Percentiles rank a stretch among this genome's conserved stretches.
phyloP scores from a whole-genome alignment of 1,140 invertebrate genomes.

The Ceratosolen solmsi region DNA sequence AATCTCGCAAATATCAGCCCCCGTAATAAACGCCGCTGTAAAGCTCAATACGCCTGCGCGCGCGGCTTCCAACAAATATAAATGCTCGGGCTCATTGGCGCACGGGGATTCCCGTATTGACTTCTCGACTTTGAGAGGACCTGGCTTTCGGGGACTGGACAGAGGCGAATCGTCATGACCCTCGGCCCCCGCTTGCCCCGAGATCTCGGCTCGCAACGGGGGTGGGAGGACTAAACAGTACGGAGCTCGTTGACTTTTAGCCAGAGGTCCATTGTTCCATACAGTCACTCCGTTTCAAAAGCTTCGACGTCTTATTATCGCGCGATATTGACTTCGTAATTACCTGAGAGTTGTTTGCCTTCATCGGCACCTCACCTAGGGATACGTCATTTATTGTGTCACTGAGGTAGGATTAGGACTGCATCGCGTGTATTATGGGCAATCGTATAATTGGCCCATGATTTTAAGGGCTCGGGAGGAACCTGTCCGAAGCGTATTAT shows the following conservation, averaged over 20 bases:
- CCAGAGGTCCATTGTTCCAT: slow-evolving; percentile 27
- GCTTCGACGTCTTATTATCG: slow-evolving; percentile 5
- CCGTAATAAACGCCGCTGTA: slow-evolving; percentile 1
- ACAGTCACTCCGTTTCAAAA: not conserved
- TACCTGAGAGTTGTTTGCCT: not conserved
- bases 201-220: not conserved
- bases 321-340: slow-evolving; percentile 27
- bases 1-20: slow-evolving; percentile 21
- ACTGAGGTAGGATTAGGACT: not conserved
- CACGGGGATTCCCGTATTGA: slow-evolving; percentile 6
- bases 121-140: slow-evolving; percentile 24
- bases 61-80: not conserved
- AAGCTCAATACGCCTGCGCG: not conserved
- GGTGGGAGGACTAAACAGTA: not conserved
- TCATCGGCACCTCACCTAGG: not conserved
- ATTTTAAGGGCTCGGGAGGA: not conserved
- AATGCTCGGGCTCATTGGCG: not conserved
- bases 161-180: too few relatives aligned
- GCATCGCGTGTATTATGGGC: not conserved
- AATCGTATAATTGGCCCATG: not conserved
- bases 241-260: slow-evolving; percentile 43
- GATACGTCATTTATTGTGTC: not conserved
- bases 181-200: too few relatives aligned
- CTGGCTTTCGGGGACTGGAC: not conserved
- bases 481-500: not conserved